These are phyloP conservation scores for Sebastes glaucus DNA, from an alignment of 2,797 vertebrate species.

Conservation along the genomic window DNA sequence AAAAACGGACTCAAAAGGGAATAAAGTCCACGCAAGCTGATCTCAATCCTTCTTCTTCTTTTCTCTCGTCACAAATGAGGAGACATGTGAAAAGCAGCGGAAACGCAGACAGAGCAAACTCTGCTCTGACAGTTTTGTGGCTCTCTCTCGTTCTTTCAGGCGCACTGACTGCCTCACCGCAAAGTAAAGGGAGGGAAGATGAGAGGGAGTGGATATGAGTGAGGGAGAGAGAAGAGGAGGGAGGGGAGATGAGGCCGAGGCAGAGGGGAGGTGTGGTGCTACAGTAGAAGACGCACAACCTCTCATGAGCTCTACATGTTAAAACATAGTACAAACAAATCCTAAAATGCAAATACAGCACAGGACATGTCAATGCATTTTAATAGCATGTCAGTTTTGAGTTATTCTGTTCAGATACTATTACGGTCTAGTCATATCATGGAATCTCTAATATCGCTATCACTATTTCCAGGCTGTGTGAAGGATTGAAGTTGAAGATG, in stretches of 20 bases:
- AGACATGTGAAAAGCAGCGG: slow-evolving; percentile 17
- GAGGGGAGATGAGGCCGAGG: slow-evolving; percentile 47
- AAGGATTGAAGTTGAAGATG: background rate
- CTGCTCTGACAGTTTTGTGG: slow-evolving; percentile 63
- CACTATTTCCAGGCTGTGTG: background rate
- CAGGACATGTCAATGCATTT: background rate
- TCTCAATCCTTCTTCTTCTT: slow-evolving; percentile 17
- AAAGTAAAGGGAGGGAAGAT: slow-evolving; percentile 65
- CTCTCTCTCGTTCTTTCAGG: slow-evolving; percentile 61
- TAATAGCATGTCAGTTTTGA: background rate
- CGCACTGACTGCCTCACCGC: slow-evolving; percentile 60
- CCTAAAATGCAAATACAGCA: background rate
- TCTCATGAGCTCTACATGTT: slow-evolving; percentile 4
- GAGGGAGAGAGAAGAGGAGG: slow-evolving; percentile 46
- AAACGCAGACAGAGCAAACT: slow-evolving; percentile 37
- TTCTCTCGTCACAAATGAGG: slow-evolving; percentile 10
- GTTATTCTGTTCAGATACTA: background rate
- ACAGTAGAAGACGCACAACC: slow-evolving; percentile 16
- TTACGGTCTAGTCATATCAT: background rate
- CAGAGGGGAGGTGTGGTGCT: slow-evolving; percentile 38
- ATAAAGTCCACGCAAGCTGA: slow-evolving; percentile 47
- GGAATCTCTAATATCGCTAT: background rate
- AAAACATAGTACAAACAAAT: background rate
- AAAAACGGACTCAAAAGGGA: slow-evolving; percentile 33
- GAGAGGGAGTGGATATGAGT: slow-evolving; percentile 69